phyloP scores from a whole-genome alignment of 2,797 vertebrate species.

The Alosa sapidissima region DNA sequence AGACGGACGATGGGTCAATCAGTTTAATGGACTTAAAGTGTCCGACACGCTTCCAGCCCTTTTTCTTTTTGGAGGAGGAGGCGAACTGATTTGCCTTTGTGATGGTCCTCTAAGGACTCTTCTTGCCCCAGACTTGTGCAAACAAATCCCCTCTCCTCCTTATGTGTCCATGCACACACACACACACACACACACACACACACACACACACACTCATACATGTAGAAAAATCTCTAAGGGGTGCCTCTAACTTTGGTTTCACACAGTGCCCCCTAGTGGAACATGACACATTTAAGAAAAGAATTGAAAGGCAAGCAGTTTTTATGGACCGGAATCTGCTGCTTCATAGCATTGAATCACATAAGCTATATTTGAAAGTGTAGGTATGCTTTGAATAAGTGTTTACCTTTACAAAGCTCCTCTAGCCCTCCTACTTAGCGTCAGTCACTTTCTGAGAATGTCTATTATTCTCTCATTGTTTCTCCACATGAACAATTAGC shows the following conservation, averaged over 20 bases:
- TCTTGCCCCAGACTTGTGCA: conserved; percentile 33
- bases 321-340: neutral
- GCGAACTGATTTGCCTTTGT: conserved; percentile 51
- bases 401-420: neutral
- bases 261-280: neutral
- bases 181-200: conserved; percentile 14
- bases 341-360: neutral
- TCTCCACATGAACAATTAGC: neutral
- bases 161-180: neutral
- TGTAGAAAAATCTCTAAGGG: neutral
- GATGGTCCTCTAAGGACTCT: conserved; percentile 53
- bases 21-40: conserved; percentile 55
- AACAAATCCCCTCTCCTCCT: neutral
- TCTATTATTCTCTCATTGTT: neutral
- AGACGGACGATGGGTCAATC: conserved; percentile 56
- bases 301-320: neutral
- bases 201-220: neutral
- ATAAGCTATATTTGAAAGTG: no score
- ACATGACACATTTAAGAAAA: neutral
- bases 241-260: neutral
- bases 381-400: no score
- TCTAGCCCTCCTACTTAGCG: neutral
- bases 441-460: neutral
- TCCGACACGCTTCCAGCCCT: conserved; percentile 47
- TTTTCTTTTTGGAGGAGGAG: conserved; percentile 19